Conservation (phyloP, 2,113 vertebrate genomes). For the Neopipo cinnamomea region DNA sequence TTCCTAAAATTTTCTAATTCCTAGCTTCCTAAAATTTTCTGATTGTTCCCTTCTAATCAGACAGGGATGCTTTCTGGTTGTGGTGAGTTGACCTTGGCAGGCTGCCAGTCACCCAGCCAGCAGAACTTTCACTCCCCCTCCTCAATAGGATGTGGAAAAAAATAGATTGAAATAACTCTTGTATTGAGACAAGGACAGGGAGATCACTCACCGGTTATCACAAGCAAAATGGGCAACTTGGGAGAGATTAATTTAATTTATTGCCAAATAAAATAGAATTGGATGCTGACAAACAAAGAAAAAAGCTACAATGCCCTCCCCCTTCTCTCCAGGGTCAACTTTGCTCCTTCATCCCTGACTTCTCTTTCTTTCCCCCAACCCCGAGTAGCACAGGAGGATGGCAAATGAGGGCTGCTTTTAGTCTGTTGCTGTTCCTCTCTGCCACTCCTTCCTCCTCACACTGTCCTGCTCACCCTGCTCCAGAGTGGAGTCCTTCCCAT, state of each 20-base stretch:
- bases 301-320: not conserved
- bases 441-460: not conserved
- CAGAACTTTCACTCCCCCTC: not conserved
- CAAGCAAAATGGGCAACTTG: not conserved
- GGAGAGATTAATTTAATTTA: not conserved
- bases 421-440: not conserved
- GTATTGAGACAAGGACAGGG: not conserved
- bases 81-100: not conserved
- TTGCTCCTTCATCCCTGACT: not conserved
- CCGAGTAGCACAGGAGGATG: fast-evolving
- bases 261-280: not conserved
- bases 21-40: not conserved
- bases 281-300: not conserved
- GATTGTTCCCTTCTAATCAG: not conserved
- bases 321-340: not conserved
- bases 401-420: not conserved
- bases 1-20: not conserved
- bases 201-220: not conserved
- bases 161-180: not conserved
- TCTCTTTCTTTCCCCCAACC: not conserved
- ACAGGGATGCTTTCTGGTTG: not conserved
- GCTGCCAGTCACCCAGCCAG: not conserved
- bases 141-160: not conserved
- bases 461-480: not conserved
- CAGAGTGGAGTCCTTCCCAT: fast-evolving